phyloP scores from a whole-genome alignment of 2,113 vertebrate species.

The Heliornis fulica region DNA sequence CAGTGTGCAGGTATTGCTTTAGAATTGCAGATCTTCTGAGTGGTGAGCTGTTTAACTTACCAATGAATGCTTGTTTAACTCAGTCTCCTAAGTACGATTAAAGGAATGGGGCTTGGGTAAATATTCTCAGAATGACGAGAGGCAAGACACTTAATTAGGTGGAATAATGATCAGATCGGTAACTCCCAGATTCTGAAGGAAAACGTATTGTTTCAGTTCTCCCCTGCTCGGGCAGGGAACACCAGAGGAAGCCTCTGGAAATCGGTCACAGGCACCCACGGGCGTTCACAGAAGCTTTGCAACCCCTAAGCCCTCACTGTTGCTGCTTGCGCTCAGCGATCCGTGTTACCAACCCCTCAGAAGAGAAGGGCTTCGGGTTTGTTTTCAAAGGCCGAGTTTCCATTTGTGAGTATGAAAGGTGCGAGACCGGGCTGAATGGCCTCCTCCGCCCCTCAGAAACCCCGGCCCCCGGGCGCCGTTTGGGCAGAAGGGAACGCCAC shows the following conservation, averaged over 20 bases:
- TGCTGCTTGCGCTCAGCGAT: no score
- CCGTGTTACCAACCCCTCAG: no score
- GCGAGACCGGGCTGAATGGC: neutral
- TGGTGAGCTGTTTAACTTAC: neutral
- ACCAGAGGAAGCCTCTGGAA: neutral
- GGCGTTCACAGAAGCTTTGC: neutral
- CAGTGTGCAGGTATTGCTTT: neutral
- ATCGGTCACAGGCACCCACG: neutral
- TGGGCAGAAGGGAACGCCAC: neutral
- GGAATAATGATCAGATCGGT: neutral
- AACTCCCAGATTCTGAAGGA: neutral
- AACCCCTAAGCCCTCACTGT: no score
- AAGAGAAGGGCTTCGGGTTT: no score
- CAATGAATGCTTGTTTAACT: neutral
- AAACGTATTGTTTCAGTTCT: neutral
- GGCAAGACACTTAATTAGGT: neutral
- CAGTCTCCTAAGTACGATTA: neutral
- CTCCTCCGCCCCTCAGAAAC: rapidly evolving
- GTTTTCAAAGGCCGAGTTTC: no score
- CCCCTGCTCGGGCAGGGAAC: neutral
- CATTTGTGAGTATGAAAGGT: neutral
- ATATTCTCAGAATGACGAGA: neutral
- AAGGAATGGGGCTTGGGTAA: neutral
- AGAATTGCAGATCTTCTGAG: neutral
- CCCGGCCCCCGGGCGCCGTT: rapidly evolving